Base-by-base conservation (phyloP, 2,113 vertebrate genomes). In the Saiga tatarica region DNA sequence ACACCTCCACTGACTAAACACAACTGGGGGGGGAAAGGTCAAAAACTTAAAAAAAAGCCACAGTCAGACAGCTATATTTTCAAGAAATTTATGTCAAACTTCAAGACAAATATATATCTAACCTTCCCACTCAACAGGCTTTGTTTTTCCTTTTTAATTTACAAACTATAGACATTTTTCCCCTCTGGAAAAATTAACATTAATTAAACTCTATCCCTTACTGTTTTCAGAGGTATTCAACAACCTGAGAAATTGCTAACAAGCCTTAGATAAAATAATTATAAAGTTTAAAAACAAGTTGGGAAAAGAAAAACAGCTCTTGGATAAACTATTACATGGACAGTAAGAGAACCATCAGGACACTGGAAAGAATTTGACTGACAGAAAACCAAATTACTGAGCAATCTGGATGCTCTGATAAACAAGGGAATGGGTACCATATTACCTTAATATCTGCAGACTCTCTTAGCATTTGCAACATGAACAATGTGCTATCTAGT, bases 221-320 rank as follows among this genome's bases (percentile, higher is more conserved):
- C 30, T 81, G 57, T 92, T 87, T 81, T 93, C 30, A 87, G 12
- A 74, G 23, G 12, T 62, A 87, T 25, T 25, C 74, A 94, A 94
- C 94, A 89, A 21, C 67, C 2, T 92, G 71, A 95, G 36, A 97
- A 96, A 95, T 33, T 81, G 26, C 81, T 89, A 86, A 81, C 33
- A 94, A 78, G 21, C 8, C 25, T 53, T 81, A 89, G 42, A 71
- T 60, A 89, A 94, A 96, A 84, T 85, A 71, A 97, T 71, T 45
- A 7, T 94, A 67, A 45, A 6, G 42, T 83, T 62, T 33, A 91
- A 91, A 84, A 74, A 36, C 55, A 71, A 45, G 14, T 19, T 81
- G 36, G 30, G 3, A 74, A 94, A 92, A 87, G 71, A 26, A 86
- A 96, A 94, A 82, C 2, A 95, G 79, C 15, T 96, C 76, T 78